phyloP scores from a whole-genome alignment of 2,888 invertebrate genomes.

The Boloria selene region DNA sequence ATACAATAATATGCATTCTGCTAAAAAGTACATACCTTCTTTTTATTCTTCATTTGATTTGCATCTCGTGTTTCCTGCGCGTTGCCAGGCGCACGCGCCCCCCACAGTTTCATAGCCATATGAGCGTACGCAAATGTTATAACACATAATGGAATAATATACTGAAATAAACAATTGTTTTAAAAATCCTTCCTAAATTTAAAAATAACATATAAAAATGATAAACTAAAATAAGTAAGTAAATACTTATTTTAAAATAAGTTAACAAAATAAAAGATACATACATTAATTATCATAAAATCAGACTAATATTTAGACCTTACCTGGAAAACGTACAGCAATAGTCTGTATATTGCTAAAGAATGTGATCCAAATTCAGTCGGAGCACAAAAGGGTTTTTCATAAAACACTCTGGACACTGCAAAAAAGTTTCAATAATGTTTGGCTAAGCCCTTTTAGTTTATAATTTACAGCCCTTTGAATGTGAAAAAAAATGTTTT shows the following conservation, averaged over 20 bases:
- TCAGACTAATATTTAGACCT: too few relatives aligned
- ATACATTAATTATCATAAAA: too few relatives aligned
- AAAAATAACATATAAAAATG: neutral
- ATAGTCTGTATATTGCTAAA: conserved; percentile 81
- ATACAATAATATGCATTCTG: too few relatives aligned
- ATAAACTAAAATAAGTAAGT: neutral
- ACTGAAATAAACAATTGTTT: conserved; percentile 66
- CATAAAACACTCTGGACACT: conserved; percentile 70
- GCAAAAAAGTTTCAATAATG: conserved; percentile 40
- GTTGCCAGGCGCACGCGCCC: conserved; percentile 89
- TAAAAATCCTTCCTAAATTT: neutral
- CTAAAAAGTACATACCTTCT: conserved; percentile 83
- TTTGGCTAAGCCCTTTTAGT: too few relatives aligned
- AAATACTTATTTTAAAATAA: too few relatives aligned
- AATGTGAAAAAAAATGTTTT: too few relatives aligned
- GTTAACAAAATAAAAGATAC: too few relatives aligned
- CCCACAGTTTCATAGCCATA: conserved; percentile 91
- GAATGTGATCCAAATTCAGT: conserved; percentile 80
- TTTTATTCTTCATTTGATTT: conserved; percentile 90
- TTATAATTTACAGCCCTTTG: too few relatives aligned
- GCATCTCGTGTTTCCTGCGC: conserved; percentile 90
- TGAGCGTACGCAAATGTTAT: conserved; percentile 91
- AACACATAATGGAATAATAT: conserved; percentile 90
- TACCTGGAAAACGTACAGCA: conserved; percentile 80
- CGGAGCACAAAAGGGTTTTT: conserved; percentile 83